Evolutionary conservation across 1,140 invertebrate genomes (phyloP).

Genomic region (Ceratitis capitata): DNA sequence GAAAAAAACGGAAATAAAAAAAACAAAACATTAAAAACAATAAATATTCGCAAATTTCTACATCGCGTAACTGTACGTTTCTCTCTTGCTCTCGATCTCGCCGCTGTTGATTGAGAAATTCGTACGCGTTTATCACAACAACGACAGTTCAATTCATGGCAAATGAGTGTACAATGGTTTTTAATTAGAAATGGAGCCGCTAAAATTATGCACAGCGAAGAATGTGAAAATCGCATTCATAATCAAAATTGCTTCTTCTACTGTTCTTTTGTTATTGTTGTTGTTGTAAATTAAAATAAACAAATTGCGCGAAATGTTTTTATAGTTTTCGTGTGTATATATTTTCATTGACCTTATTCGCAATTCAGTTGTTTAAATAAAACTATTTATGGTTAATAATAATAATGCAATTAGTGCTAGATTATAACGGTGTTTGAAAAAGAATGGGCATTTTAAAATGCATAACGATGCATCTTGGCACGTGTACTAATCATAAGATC

Average conservation of each 20-base stretch:
- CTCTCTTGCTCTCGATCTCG: background rate
- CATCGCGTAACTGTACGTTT: background rate
- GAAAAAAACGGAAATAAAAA: no score
- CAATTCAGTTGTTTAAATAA: background rate
- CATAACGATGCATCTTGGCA: no score
- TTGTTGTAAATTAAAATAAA: background rate
- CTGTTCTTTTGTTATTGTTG: background rate
- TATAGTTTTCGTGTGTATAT: background rate
- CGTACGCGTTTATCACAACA: background rate
- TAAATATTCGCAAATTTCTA: background rate
- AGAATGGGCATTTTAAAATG: no score
- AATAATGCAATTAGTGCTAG: no score
- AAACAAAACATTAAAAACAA: no score
- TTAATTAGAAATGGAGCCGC: background rate
- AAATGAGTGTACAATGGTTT: background rate
- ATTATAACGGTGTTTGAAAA: no score
- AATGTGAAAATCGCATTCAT: no score
- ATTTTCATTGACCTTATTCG: background rate
- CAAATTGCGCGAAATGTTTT: background rate
- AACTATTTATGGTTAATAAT: background rate
- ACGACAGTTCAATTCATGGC: background rate
- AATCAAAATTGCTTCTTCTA: background rate
- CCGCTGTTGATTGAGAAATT: background rate
- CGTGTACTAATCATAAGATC: no score
- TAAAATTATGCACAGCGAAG: background rate